Evolutionary conservation across 2,797 vertebrate species (phyloP).

Genomic region (Clarias laeviceps): DNA sequence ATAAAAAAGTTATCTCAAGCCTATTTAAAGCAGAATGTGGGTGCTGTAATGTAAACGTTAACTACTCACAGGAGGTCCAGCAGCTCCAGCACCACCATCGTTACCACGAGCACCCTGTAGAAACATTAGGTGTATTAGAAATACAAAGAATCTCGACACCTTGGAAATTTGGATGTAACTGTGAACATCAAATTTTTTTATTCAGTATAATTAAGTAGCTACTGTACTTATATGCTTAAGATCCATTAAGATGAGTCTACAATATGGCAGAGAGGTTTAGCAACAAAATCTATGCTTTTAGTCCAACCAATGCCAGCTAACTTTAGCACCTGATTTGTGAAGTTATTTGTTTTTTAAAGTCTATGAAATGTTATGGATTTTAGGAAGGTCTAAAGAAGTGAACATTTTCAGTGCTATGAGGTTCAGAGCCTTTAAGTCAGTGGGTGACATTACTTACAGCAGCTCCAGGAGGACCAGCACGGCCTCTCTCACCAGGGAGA

Average conservation of each 20-base stretch:
- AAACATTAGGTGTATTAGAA: conserved; percentile 17
- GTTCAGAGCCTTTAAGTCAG: conserved; percentile 11
- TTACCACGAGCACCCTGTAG: conserved; percentile 93
- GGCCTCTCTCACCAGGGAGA: conserved; percentile 96
- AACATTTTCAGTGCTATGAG: neutral
- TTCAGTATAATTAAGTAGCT: conserved; percentile 7
- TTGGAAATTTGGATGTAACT: neutral
- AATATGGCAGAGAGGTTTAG: neutral
- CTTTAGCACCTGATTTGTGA: neutral
- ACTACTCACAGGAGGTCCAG: conserved; percentile 89
- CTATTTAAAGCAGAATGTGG: neutral
- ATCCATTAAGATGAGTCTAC: neutral
- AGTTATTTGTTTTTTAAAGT: neutral
- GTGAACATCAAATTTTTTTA: neutral
- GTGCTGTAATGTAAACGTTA: too few species aligned
- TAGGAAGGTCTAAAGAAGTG: neutral
- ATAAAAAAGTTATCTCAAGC: conserved; percentile 32
- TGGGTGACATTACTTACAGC: conserved; percentile 83
- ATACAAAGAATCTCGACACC: conserved; percentile 1
- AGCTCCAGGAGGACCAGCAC: conserved; percentile 84
- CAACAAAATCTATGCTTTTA: neutral
- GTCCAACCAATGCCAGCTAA: neutral
- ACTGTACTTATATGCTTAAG: neutral
- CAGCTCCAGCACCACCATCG: conserved; percentile 89
- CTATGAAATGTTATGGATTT: neutral